A percentile compares a stretch with the other conserved stretches of the same genome.
Evolutionary conservation across 2,113 vertebrate genomes (phyloP).

Genomic region (Manacus vitellinus): DNA sequence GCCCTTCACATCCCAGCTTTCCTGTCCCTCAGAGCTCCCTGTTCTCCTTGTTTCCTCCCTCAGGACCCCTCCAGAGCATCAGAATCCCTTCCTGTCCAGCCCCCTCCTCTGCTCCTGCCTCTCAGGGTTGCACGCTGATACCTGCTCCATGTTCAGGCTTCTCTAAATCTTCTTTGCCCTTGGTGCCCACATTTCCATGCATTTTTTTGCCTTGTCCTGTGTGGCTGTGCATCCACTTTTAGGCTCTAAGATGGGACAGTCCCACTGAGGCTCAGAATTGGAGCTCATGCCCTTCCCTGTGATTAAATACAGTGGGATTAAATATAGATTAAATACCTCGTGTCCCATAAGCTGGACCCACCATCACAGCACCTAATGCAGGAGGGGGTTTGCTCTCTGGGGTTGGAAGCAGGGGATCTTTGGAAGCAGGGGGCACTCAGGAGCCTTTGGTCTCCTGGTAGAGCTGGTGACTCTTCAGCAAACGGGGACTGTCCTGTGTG

Average conservation of each 20-base stretch:
- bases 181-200: not conserved
- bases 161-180: not conserved
- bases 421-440: not conserved
- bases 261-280: not conserved
- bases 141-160: not conserved
- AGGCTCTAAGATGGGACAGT: rapidly evolving
- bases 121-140: rapidly evolving
- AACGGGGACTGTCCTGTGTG: rapidly evolving
- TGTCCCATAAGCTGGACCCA: rapidly evolving
- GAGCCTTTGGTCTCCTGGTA: not conserved
- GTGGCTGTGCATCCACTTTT: not conserved
- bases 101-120: not conserved
- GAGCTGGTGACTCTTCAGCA: not conserved
- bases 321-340: too few species aligned
- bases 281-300: not conserved
- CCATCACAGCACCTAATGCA: rapidly evolving
- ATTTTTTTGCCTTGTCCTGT: not conserved
- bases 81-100: not conserved
- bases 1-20: not conserved
- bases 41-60: not conserved
- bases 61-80: not conserved
- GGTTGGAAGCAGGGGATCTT: not conserved
- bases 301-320: not conserved
- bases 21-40: not conserved
- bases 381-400: not conserved